Base-by-base conservation (phyloP, 2,113 vertebrate species). In the Barnardius zonarius region DNA sequence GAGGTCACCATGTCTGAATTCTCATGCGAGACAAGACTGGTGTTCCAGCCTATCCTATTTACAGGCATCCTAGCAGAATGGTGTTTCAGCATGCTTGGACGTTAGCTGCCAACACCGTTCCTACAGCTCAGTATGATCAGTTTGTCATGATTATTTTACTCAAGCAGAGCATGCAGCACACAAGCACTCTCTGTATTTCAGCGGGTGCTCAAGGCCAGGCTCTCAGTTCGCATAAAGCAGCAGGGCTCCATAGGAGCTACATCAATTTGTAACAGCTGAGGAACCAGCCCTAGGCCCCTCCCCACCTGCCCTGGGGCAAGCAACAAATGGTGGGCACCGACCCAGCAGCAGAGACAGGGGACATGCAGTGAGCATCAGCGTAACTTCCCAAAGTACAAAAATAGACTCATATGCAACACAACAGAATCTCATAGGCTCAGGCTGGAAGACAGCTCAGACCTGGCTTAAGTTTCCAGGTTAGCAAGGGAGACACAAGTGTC, bases 231-330 rank as follows among this genome's bases (percentile, higher is more conserved):
- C 86, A 5, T 8, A 2, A 43, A 94, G 95, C 95, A 95, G 86
- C 92, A 82, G 0, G 2, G 93, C 96, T 96, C 95, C 95, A 92
- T 24, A 54, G 96, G 93, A 95, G 96, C 96, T 87, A 97, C 84
- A 28, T 49, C 67, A 13, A 57, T 28, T 61, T 25, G 35, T 49
- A 61, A 4, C 62, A 62, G 88, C 74, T 18, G 52, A 91, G 83
- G 74, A 82, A 23, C 30, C 7, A 8, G 90, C 88, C 67, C 27
- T 1, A 9, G 70, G 62, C 54, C 51, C 44, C 88, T 92, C 27
- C 64, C 28, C 52, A 10, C 75, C 70, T 17, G 24, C 67, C 78
- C 15, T 0, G 1, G 1, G 67, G 27, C 54, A 52, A 74, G 49
- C 25, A 1, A 51, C 46, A 46, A 5, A 2, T 0, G 3, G 4